Base-by-base conservation (phyloP, 2,888 invertebrate species). In the Eristalis tenax region DNA sequence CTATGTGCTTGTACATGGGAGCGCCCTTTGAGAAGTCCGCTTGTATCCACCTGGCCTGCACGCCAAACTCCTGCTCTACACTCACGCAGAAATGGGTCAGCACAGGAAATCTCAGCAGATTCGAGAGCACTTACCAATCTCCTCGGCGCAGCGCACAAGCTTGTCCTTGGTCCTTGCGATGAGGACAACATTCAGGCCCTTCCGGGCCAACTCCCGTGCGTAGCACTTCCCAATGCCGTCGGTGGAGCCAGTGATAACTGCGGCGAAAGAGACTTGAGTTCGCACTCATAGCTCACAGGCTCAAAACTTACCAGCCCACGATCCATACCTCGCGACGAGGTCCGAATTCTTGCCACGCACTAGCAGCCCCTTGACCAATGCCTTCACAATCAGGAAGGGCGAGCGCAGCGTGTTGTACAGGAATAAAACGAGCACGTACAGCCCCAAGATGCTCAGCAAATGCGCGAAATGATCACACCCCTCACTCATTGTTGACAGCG, bases 211-310 rank as follows among this genome's bases (percentile, higher is more conserved):
- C 93, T 97, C 96, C 89, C 94, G 92, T 28, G 97, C 97, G 91
- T 98, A 98, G 61, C 96, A 96, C 93, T 96, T 97, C 28, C 98
- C 98, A 90, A 98, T 97, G 61, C 98, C 98, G 93, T 98, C 98
- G 0, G 98, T 98, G 57, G 96, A 96, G 26, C 98, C 98, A 0
- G 98, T 98, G 43, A 98, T 94, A 88, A 97, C 98, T 97, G 94
- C 50, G n/a, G 2, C 50, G 18, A 18, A 93, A 85, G 87, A 71
- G 75, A 88, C 22, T 4, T 8, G 50, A 8, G 23, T n/a, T 38
- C 56, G 15, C 15, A 1, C n/a, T 3, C 4, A 18, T 0, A 11
- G 1, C 8, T 22, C 5, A n/a, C 18, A 2, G 10, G 1, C 4
- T 11, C 38, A 22, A 15, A 61, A 93, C 94, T 94, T 93, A 97